phyloP scores from a whole-genome alignment of 2,113 vertebrate genomes.

The Dolichotis patagonum region DNA sequence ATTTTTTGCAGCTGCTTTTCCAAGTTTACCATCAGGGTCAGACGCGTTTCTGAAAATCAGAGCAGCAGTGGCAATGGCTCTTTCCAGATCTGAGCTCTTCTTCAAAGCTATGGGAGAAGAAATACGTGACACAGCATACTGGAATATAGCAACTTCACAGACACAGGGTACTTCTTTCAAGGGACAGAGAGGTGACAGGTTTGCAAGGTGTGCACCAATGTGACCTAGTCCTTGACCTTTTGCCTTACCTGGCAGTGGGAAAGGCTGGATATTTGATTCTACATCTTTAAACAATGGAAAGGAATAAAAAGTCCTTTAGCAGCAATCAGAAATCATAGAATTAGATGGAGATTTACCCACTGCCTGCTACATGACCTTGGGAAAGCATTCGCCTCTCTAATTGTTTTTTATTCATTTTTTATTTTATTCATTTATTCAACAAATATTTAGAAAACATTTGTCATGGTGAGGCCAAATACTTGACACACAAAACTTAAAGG shows the following conservation, averaged over 20 bases:
- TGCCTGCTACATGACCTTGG: not conserved
- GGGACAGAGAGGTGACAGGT: not conserved
- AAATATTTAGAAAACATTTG: not conserved
- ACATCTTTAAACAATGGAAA: not conserved
- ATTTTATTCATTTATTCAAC: not conserved
- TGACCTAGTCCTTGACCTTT: not conserved
- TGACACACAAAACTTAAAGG: not conserved
- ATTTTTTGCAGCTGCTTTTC: slow-evolving; percentile 83
- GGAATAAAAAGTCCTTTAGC: not conserved
- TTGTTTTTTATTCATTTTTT: too few species aligned
- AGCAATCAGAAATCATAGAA: not conserved
- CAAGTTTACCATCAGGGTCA: slow-evolving; percentile 85
- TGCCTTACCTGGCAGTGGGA: not conserved
- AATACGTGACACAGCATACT: not conserved
- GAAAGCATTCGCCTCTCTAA: not conserved
- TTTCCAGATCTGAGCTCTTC: slow-evolving; percentile 89
- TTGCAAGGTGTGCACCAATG: not conserved
- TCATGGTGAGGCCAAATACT: not conserved
- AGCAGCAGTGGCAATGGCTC: slow-evolving; percentile 83
- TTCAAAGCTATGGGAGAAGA: slow-evolving; percentile 81
- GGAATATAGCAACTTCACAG: not conserved
- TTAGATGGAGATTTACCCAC: not conserved
- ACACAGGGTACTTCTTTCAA: not conserved
- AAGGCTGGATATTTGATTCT: not conserved
- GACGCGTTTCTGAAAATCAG: slow-evolving; percentile 86